These are phyloP conservation scores for Parnassius mnemosyne DNA, from an alignment of 2,888 invertebrate genomes.

Conservation along the genomic window DNA sequence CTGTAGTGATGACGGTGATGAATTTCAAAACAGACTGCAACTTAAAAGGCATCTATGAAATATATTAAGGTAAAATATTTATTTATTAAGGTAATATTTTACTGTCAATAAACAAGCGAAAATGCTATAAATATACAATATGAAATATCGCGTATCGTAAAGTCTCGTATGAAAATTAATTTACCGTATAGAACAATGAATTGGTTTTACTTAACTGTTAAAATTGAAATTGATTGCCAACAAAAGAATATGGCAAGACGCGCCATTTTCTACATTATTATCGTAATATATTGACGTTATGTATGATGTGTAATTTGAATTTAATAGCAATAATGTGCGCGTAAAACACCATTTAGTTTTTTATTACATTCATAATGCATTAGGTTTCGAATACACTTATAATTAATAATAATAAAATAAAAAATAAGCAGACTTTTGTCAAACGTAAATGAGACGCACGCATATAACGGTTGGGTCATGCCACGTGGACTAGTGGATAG, in stretches of 20 bases:
- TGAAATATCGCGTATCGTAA: conserved; percentile 20
- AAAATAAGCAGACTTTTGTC: too few relatives aligned
- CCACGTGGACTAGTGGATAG: too few relatives aligned
- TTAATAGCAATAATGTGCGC: too few relatives aligned
- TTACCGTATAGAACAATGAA: background rate
- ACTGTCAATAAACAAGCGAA: conserved; percentile 12
- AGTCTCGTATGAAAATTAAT: conserved; percentile 11
- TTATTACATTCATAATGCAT: conserved; percentile 25
- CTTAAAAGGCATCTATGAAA: too few relatives aligned
- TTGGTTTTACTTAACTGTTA: conserved; percentile 1
- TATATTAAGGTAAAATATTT: background rate
- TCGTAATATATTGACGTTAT: conserved; percentile 3
- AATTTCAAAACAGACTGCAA: too few relatives aligned
- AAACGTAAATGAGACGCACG: too few relatives aligned
- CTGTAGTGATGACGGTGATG: too few relatives aligned
- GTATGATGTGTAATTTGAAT: conserved; percentile 1
- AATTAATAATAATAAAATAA: too few relatives aligned
- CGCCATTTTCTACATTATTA: background rate
- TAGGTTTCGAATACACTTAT: too few relatives aligned
- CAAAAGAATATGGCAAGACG: conserved; percentile 5
- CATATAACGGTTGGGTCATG: too few relatives aligned
- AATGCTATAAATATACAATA: conserved; percentile 5
- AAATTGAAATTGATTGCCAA: conserved; percentile 13
- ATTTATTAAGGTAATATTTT: conserved; percentile 13
- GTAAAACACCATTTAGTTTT: too few relatives aligned